Percentiles rank a stretch among this genome's conserved stretches.
Evolutionary conservation across 2,888 invertebrate species (phyloP).

Genomic region (Sesia bembeciformis): DNA sequence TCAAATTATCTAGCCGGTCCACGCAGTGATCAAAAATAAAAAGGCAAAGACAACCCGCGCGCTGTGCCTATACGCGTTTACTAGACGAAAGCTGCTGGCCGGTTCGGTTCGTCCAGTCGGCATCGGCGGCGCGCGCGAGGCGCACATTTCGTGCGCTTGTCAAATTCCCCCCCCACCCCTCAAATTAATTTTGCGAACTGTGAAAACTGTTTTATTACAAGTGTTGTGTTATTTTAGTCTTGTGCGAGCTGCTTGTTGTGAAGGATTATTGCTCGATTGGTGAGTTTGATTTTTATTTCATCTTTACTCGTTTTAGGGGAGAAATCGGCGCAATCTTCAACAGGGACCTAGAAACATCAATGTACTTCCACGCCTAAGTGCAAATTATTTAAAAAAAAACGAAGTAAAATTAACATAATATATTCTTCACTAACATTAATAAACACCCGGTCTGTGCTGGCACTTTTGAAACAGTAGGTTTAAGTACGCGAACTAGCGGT

Average conservation of each 20-base stretch:
- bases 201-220: conserved; percentile 19
- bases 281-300: conserved; percentile 4
- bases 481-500: no score
- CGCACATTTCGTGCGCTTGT: conserved; percentile 22
- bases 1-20: conserved; percentile 18
- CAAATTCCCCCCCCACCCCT: conserved; percentile 15
- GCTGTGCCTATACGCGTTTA: background rate
- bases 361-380: no score
- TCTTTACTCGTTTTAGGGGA: background rate
- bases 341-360: no score
- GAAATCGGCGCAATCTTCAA: no score
- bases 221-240: conserved; percentile 29
- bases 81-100: background rate
- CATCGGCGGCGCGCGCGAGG: conserved; percentile 29
- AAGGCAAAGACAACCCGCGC: background rate
- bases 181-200: conserved; percentile 1
- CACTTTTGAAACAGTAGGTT: no score
- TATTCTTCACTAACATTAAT: no score
- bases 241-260: conserved; percentile 3
- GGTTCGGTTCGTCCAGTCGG: conserved; percentile 26
- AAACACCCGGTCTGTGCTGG: no score
- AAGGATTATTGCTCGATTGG: conserved; percentile 7
- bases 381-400: no score
- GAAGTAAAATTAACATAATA: no score
- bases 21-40: conserved; percentile 20